These are phyloP conservation scores for Xestia xanthographa DNA, from an alignment of 2,888 invertebrate species.

Conservation along the genomic window DNA sequence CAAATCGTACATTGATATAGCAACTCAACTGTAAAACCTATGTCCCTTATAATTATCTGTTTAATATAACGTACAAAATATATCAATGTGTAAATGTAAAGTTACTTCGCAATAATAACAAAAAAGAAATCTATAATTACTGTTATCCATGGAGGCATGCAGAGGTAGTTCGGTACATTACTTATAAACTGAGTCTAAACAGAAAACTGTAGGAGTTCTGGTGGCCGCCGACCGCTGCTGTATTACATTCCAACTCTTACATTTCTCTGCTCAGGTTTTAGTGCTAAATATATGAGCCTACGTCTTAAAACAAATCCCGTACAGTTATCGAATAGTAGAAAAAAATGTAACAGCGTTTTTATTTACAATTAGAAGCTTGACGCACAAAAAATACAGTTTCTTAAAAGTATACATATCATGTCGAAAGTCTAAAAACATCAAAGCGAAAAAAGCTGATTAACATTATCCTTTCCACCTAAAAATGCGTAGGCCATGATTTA, in stretches of 20 bases:
- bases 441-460: slow-evolving; percentile 74
- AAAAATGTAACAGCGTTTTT: slow-evolving; percentile 78
- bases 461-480: slow-evolving; percentile 76
- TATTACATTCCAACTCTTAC: slow-evolving; percentile 34
- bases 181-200: slow-evolving; percentile 72
- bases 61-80: slow-evolving; percentile 86
- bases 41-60: slow-evolving; percentile 71
- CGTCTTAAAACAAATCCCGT: slow-evolving; percentile 70
- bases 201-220: slow-evolving; percentile 55
- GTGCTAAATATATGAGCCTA: slow-evolving; percentile 66
- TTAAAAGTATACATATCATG: slow-evolving; percentile 74
- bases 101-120: slow-evolving; percentile 79
- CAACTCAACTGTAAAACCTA: slow-evolving; percentile 72
- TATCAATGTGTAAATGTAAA: slow-evolving; percentile 80
- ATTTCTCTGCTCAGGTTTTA: slow-evolving; percentile 50
- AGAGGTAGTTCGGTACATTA: slow-evolving; percentile 88
- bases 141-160: slow-evolving; percentile 86
- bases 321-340: slow-evolving; percentile 68
- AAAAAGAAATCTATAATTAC: slow-evolving; percentile 80
- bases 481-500: slow-evolving; percentile 53
- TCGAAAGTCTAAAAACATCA: slow-evolving; percentile 70
- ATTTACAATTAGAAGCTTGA: slow-evolving; percentile 85
- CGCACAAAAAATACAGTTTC: slow-evolving; percentile 80
- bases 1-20: slow-evolving; percentile 69
- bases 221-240: slow-evolving; percentile 43